Evolutionary conservation across 2,888 invertebrate genomes (phyloP), one percentile per base, ranked within the genome.

Genomic region (Hofmannophila pseudospretella): DNA sequence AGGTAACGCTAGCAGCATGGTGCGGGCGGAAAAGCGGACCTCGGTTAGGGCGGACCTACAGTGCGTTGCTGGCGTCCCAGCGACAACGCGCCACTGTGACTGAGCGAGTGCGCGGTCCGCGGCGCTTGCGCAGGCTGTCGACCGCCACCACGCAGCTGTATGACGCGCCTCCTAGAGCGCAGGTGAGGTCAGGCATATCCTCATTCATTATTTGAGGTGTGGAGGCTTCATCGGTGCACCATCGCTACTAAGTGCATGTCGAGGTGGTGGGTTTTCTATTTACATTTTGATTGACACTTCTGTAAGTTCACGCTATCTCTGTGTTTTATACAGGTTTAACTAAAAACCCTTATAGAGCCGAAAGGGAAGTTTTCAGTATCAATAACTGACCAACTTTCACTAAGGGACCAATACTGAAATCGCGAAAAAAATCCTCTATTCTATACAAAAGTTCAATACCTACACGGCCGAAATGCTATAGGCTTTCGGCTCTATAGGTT

Each of bases 1-100:
- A 85, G 85, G 59, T 79, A 61, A 86, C 85, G 2, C 49, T 86
- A 12, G 69, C 85, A 3, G 71, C 76, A 1, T 85, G 84, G 68
- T 85, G 81, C 34, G 70, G 71, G 50, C 73, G 35, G 53, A 71
- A 7, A 61, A 74, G 54, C 0, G 68, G 33, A 1, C 53, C 59
- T 1, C 47, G 58, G 1, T 34, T 65, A 38, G 60, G 59, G 4
- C 55, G 67, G 3, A 55, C 65, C 2, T 69, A 69, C 59, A 74
- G 76, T 8, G 69, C 75, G 2, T 65, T 79, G 0, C 61, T 78
- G 2, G 66, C 72, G 22, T 73, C 42, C 19, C 63, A 76, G 3
- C 62, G 53, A 36, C 56, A 67, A 27, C 58, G 72, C 1, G 63
- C 58, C 4, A 54, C 49, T 8, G 44, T 44, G 0, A 45, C 53